A percentile compares a stretch with the other conserved stretches of the same genome.
Conservation (phyloP, 2,797 vertebrate genomes). For the Oceanodroma leucorhoa region DNA sequence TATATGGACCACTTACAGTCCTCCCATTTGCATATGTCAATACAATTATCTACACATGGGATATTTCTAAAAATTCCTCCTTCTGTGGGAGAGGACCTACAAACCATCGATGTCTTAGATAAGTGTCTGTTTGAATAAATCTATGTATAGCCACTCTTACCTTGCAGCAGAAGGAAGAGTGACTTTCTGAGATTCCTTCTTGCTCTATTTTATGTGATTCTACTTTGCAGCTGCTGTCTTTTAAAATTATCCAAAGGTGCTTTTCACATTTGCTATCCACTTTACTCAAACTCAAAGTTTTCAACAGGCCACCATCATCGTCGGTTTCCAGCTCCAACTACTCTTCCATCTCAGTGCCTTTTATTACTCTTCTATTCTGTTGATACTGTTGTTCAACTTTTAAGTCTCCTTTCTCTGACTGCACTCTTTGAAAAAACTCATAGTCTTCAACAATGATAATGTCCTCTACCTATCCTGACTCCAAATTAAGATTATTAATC, state of each 20-base stretch:
- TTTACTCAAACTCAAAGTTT: not conserved
- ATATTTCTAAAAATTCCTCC: not conserved
- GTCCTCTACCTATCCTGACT: not conserved
- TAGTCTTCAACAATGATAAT: not conserved
- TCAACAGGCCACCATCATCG: not conserved
- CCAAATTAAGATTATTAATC: not conserved
- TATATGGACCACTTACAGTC: not conserved
- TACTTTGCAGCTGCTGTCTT: not conserved
- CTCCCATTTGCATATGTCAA: not conserved
- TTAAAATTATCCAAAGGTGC: not conserved
- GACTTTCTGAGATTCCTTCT: not conserved
- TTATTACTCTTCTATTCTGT: not conserved
- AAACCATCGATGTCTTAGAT: not conserved
- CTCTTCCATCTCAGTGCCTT: not conserved
- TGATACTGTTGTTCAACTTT: not conserved
- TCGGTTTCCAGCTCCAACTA: not conserved
- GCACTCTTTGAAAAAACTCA: not conserved
- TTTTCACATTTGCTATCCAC: not conserved
- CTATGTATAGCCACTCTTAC: not conserved
- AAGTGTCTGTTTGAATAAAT: not conserved
- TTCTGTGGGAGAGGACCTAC: not conserved
- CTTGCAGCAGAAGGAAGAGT: not conserved
- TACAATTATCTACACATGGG: accelerated
- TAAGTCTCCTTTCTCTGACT: not conserved
- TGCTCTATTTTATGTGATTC: not conserved